Conservation (phyloP, 30 jellyfish, hydroid and myxozoan species). For the Rhopilema esculentum region DNA sequence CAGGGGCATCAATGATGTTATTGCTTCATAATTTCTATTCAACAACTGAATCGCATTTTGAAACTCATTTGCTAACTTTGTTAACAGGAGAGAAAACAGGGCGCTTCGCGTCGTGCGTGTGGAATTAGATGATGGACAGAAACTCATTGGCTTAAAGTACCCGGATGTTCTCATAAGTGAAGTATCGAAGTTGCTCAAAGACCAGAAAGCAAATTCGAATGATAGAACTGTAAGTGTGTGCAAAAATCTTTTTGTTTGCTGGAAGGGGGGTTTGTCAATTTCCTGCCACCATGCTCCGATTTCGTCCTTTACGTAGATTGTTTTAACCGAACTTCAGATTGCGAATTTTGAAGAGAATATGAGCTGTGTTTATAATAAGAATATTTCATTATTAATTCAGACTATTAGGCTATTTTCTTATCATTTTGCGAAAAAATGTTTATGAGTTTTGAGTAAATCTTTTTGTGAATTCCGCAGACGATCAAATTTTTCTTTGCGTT, state of each 20-base stretch:
- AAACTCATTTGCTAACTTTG: not conserved
- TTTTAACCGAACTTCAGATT: too few species aligned
- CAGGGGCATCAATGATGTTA: too few species aligned
- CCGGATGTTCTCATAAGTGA: conserved; percentile 87
- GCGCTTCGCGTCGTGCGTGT: conserved; percentile 92
- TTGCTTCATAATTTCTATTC: too few species aligned
- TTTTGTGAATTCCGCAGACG: too few species aligned
- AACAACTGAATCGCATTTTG: too few species aligned
- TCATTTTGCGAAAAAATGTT: too few species aligned
- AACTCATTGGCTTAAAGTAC: conserved; percentile 84
- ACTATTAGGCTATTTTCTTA: too few species aligned
- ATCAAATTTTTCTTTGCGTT: too few species aligned
- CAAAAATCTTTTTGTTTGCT: not conserved
- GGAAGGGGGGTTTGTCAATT: not conserved
- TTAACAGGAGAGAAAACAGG: conserved; percentile 77
- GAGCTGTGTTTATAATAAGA: too few species aligned
- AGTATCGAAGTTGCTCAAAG: conserved; percentile 64
- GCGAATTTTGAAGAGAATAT: too few species aligned
- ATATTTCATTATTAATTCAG: too few species aligned
- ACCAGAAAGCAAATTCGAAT: conserved; percentile 20
- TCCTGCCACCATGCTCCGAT: not conserved
- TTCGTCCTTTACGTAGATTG: not conserved
- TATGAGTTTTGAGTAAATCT: too few species aligned
- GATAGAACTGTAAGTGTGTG: conserved; percentile 39
- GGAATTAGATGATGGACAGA: conserved; percentile 85